Conservation (phyloP, 2,797 vertebrate genomes). For the Adrianichthys oophorus region DNA sequence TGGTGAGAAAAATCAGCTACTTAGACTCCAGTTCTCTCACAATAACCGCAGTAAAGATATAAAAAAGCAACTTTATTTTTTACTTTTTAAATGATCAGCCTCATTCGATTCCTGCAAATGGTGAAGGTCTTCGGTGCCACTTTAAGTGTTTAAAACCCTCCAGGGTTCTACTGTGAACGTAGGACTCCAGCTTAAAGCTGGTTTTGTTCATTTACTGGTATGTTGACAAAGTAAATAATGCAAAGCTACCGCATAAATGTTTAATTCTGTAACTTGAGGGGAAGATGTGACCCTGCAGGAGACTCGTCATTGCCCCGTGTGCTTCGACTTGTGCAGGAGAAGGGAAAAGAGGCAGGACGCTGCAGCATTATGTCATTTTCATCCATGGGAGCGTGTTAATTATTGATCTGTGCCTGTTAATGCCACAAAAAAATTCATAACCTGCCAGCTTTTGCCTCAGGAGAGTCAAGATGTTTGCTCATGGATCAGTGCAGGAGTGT, state of each 20-base stretch:
- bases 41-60: constrained; percentile 13
- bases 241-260: constrained; percentile 73
- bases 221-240: constrained; percentile 78
- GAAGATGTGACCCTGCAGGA: constrained; percentile 50
- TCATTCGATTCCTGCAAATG: constrained; percentile 28
- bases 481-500: constrained; percentile 29
- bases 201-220: constrained; percentile 37
- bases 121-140: constrained; percentile 8
- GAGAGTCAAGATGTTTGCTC: constrained; percentile 28
- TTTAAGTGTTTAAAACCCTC: constrained; percentile 31
- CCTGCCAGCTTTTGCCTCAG: constrained; percentile 22
- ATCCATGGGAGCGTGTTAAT: constrained; percentile 30
- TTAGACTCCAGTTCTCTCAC: constrained; percentile 38
- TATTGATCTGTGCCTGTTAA: constrained; percentile 40
- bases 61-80: constrained; percentile 10
- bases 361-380: constrained; percentile 31
- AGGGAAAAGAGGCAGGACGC: constrained; percentile 10
- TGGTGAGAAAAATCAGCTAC: constrained; percentile 5
- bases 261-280: constrained; percentile 78
- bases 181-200: constrained; percentile 27
- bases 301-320: constrained; percentile 39
- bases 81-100: constrained; percentile 27
- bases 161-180: constrained; percentile 20
- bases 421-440: constrained; percentile 34
- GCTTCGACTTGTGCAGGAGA: constrained; percentile 44